Evolutionary conservation across 1,140 invertebrate species (phyloP), one percentile per base, ranked within the genome.

Genomic region (Nebria ingens): DNA sequence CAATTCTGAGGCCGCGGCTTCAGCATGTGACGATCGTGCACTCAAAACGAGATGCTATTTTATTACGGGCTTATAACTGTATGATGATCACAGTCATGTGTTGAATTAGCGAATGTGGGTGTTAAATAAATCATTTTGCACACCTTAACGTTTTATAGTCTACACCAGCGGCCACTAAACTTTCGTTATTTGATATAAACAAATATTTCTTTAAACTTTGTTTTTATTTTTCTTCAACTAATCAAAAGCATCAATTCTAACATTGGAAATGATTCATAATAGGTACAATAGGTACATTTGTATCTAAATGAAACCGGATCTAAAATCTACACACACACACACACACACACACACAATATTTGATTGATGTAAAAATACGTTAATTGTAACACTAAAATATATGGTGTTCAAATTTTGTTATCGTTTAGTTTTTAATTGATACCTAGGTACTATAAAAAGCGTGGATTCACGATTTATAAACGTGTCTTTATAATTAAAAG

Each of bases 91-190:
- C 59, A 29, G 19, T 60, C 59, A 58, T 53, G 56, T 54, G 54
- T 51, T 51, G 51, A 51, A 62, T 62, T 62, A 62, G 51, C 57
- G 58, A 61, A 62, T 58, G 61, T 62, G 61, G 61, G 61, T 59
- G 61, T 62, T 61, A 61, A 62, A 62, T 62, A 62, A 62, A 62
- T 62, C 61, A 62, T 62, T 61, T 61, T 52, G 55, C 55, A 58
- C 59, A 60, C 59, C 59, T 60, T 58, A 22, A 45, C 21, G 38
- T 62, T 62, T 62, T 57, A 62, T 62, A 59, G 61, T 59, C 60
- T 60, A 58, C 59, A 60, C 55, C 59, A 62, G 56, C 19, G 55
- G n/a, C n/a, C n/a, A n/a, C n/a, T n/a, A n/a, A n/a, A n/a, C n/a
- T n/a, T n/a, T n/a, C n/a, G n/a, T n/a, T n/a, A n/a, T n/a, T n/a